phyloP scores from a whole-genome alignment of 2,797 vertebrate genomes.

The Telmatherina bonti region DNA sequence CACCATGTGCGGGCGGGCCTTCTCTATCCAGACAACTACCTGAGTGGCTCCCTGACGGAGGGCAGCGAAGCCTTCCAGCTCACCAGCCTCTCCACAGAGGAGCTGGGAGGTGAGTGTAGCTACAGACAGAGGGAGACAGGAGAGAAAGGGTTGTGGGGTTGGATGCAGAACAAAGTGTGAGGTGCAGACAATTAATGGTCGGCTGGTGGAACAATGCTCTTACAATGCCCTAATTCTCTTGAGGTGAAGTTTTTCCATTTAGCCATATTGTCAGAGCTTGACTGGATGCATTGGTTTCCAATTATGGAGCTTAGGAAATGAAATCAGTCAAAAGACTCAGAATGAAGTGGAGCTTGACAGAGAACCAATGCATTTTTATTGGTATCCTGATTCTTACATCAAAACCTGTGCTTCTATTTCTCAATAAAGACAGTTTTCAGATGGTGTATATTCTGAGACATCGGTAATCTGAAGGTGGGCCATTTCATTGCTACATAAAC shows the following conservation, averaged over 20 bases:
- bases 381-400: constrained; percentile 9
- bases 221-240: constrained; percentile 52
- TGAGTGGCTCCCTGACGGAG: constrained; percentile 91
- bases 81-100: constrained; percentile 94
- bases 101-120: constrained; percentile 89
- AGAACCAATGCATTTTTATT: constrained; percentile 25
- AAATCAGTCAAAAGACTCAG: constrained; percentile 51
- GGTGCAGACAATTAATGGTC: constrained; percentile 60
- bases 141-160: background rate
- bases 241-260: constrained; percentile 58
- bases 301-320: constrained; percentile 57
- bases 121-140: background rate
- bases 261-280: constrained; percentile 55
- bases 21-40: constrained; percentile 96
- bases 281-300: constrained; percentile 69
- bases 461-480: constrained; percentile 4
- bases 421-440: background rate
- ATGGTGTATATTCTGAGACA: constrained; percentile 1
- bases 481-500: constrained; percentile 4
- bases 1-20: constrained; percentile 95
- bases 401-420: background rate
- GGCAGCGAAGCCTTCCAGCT: constrained; percentile 93
- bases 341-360: constrained; percentile 28
- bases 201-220: constrained; percentile 55
- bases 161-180: constrained; percentile 41